phyloP scores from a whole-genome alignment of 2,797 vertebrate genomes.

The Lepidocolaptes lacrymiger region DNA sequence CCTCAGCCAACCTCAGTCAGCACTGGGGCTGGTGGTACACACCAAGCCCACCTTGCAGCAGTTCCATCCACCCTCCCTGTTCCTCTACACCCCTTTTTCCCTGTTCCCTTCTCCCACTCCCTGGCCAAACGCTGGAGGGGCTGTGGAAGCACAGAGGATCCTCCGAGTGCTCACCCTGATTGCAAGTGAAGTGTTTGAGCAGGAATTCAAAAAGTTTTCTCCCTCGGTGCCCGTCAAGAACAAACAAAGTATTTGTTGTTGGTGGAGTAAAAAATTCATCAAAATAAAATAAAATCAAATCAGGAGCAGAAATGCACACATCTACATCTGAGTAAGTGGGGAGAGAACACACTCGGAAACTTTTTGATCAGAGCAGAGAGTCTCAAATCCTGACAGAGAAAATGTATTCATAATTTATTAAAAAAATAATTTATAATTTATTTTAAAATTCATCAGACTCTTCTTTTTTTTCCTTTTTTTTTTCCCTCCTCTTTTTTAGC shows the following conservation, averaged over 20 bases:
- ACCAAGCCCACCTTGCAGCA: not conserved
- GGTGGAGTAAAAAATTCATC: conserved; percentile 74
- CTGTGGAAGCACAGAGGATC: not conserved
- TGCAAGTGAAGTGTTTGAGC: conserved; percentile 29
- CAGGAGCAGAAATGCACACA: conserved; percentile 43
- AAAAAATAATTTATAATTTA: conserved; percentile 71
- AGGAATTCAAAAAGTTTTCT: conserved; percentile 42
- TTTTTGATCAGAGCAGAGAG: conserved; percentile 71
- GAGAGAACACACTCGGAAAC: conserved; percentile 35
- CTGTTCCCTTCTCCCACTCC: not conserved
- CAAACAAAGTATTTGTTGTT: conserved; percentile 65
- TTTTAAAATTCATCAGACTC: conserved; percentile 59
- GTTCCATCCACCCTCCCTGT: not conserved
- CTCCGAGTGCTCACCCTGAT: not conserved
- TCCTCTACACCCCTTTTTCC: too few relatives aligned
- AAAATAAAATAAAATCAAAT: conserved; percentile 59
- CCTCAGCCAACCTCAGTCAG: fast-evolving
- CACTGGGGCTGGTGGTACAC: fast-evolving
- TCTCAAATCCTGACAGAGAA: conserved; percentile 60
- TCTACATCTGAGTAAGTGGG: conserved; percentile 41
- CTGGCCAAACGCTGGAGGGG: not conserved
- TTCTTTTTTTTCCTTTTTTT: not conserved
- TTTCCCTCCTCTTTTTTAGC: not conserved
- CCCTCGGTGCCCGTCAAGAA: conserved; percentile 39
- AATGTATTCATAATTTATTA: conserved; percentile 70